A percentile compares a stretch with the other conserved stretches of the same genome.
Evolutionary conservation across 92 coral and sea anemone species (phyloP).

Genomic region (Micromussa lordhowensis): DNA sequence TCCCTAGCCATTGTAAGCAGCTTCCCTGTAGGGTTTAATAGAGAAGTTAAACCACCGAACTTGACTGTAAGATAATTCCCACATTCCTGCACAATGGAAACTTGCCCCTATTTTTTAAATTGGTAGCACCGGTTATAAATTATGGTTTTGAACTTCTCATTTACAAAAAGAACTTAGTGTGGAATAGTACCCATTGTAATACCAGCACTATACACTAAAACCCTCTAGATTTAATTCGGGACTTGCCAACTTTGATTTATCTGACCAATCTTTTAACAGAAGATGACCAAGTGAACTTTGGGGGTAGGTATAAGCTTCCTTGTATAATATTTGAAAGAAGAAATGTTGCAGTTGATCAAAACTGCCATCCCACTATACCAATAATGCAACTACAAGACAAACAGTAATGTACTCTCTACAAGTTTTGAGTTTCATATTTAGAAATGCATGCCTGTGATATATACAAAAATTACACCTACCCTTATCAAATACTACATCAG

Average conservation of each 20-base stretch:
- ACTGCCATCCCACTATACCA: neutral
- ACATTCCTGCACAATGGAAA: constrained; percentile 33
- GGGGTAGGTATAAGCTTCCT: constrained; percentile 26
- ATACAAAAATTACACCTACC: constrained; percentile 33
- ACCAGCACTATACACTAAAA: constrained; percentile 27
- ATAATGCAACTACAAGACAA: constrained; percentile 16
- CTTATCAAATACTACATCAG: constrained; percentile 30
- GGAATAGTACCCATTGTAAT: constrained; percentile 24
- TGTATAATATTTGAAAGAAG: neutral
- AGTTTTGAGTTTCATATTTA: constrained; percentile 19
- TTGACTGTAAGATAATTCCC: constrained; percentile 13
- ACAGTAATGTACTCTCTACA: constrained; percentile 19
- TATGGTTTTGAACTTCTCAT: constrained; percentile 29
- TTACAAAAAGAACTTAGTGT: constrained; percentile 29
- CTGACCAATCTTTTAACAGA: constrained; percentile 20
- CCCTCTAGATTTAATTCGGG: constrained; percentile 29
- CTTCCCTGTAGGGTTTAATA: constrained; percentile 38
- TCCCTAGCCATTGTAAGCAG: constrained; percentile 47
- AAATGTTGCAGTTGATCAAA: neutral
- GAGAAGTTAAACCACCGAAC: constrained; percentile 21
- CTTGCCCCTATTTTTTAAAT: constrained; percentile 13
- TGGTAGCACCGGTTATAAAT: constrained; percentile 18
- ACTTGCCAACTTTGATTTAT: no score
- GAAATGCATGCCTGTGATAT: constrained; percentile 23
- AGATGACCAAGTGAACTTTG: constrained; percentile 32